These are phyloP conservation scores for Hofmannophila pseudospretella DNA, from an alignment of 2,888 invertebrate species.

Conservation along the genomic window DNA sequence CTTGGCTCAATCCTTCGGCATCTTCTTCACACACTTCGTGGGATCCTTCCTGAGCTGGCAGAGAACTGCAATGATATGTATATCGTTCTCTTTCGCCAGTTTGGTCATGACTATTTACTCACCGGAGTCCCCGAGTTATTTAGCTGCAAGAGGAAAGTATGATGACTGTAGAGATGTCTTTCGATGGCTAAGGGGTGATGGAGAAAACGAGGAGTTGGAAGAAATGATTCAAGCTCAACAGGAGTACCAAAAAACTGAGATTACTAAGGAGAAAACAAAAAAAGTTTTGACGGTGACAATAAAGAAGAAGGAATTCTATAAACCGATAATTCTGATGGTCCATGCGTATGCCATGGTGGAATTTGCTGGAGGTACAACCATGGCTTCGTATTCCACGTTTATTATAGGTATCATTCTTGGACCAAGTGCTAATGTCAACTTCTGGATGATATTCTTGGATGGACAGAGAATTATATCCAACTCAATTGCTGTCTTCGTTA, in stretches of 20 bases:
- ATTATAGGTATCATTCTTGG: conserved; percentile 77
- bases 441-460: conserved; percentile 81
- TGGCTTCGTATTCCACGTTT: conserved; percentile 81
- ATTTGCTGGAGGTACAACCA: conserved; percentile 81
- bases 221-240: conserved; percentile 47
- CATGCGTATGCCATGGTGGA: conserved; percentile 81
- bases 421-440: conserved; percentile 75
- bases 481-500: conserved; percentile 74
- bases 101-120: conserved; percentile 49
- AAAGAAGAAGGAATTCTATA: conserved; percentile 66
- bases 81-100: conserved; percentile 58
- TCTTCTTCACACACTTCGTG: conserved; percentile 78
- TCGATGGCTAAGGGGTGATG: conserved; percentile 75
- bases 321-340: conserved; percentile 76
- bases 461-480: conserved; percentile 78
- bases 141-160: conserved; percentile 71
- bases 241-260: conserved; percentile 20
- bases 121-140: conserved; percentile 82
- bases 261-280: conserved; percentile 11
- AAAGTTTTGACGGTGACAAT: conserved; percentile 27
- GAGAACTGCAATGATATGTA: conserved; percentile 65
- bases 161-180: conserved; percentile 76
- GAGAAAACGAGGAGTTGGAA: conserved; percentile 53
- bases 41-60: conserved; percentile 79
- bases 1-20: conserved; percentile 77